These are phyloP conservation scores for Butastur rufipennis DNA, from an alignment of 2,113 vertebrate genomes.

Conservation along the genomic window DNA sequence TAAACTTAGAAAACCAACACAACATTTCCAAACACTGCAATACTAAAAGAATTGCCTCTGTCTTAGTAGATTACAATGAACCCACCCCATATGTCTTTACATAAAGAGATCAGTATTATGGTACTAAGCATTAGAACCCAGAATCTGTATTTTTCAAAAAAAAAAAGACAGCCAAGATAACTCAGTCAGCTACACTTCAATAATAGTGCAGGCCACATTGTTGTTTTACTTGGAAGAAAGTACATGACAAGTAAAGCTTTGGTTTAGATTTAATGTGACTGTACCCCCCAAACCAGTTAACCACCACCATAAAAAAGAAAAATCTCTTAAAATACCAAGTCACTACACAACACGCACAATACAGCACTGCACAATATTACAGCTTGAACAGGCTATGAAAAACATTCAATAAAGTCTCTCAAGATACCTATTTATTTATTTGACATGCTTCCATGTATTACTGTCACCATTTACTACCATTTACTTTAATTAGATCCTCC, in stretches of 20 bases:
- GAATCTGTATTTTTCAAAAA: not conserved
- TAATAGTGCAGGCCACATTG: not conserved
- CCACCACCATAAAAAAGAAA: not conserved
- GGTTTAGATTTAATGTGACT: not conserved
- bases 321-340: not conserved
- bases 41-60: not conserved
- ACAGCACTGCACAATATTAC: not conserved
- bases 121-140: not conserved
- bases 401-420: not conserved
- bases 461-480: constrained; percentile 19
- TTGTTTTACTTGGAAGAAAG: not conserved
- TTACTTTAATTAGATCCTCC: constrained; percentile 57
- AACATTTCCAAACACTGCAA: not conserved
- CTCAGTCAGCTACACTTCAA: not conserved
- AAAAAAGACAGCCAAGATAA: not conserved
- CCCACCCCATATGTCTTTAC: not conserved
- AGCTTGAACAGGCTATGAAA: not conserved
- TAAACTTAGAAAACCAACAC: not conserved
- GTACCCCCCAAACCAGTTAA: not conserved
- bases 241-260: not conserved
- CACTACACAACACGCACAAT: not conserved
- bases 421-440: constrained; percentile 16
- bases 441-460: constrained; percentile 33
- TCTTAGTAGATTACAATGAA: not conserved
- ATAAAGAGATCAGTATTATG: not conserved